These are phyloP conservation scores for Macrophya alboannulata DNA, from an alignment of 2,888 invertebrate species.

Conservation along the genomic window DNA sequence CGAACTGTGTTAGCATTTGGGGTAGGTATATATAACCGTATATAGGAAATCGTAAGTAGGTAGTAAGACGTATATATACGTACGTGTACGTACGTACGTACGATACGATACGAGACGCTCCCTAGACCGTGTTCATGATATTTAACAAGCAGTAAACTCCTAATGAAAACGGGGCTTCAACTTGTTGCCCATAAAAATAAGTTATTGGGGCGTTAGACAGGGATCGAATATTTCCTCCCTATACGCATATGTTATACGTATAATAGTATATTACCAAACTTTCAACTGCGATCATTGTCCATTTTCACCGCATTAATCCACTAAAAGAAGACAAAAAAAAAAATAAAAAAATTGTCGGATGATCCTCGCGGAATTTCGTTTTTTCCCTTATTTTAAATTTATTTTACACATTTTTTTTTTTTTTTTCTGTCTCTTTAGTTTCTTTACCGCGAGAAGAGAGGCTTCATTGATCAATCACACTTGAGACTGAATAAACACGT, in stretches of 20 bases:
- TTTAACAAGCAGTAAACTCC: constrained; percentile 73
- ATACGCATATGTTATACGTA: background rate
- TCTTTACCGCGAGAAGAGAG: background rate
- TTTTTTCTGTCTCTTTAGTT: too few species aligned
- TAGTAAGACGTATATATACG: background rate
- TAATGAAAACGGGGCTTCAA: constrained; percentile 71
- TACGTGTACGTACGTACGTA: background rate
- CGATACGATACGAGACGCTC: constrained; percentile 37
- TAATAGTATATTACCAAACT: background rate
- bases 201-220: constrained; percentile 61
- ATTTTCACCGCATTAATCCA: too few species aligned
- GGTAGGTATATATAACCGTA: constrained; percentile 23
- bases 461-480: constrained; percentile 22
- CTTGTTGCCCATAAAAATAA: constrained; percentile 67
- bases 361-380: too few species aligned
- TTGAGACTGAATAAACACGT: constrained; percentile 12
- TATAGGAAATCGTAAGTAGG: background rate
- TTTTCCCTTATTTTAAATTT: too few species aligned
- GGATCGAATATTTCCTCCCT: constrained; percentile 7
- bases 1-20: constrained; percentile 67
- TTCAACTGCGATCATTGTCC: background rate
- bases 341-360: too few species aligned
- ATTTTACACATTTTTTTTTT: background rate
- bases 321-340: too few species aligned
- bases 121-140: constrained; percentile 64